A percentile compares a stretch with the other conserved stretches of the same genome.
phyloP scores from a whole-genome alignment of 1,140 invertebrate genomes.

The Samia ricini region DNA sequence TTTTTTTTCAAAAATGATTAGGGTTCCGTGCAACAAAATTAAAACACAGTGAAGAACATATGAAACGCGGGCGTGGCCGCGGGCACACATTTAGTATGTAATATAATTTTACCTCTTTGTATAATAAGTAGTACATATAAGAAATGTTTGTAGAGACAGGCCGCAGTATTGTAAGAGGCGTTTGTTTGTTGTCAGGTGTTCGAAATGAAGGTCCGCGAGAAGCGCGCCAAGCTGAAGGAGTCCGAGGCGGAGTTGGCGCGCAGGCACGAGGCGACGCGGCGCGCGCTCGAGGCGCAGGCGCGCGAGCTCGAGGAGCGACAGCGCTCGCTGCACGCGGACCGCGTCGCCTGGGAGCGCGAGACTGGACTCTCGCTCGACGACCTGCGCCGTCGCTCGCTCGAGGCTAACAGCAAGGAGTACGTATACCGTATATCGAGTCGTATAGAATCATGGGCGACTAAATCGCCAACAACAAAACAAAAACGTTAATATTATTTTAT shows the following conservation, averaged over 20 bases:
- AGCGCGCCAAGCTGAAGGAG: conserved; percentile 95
- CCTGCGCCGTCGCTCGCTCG: conserved; percentile 88
- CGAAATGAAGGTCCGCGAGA: conserved; percentile 93
- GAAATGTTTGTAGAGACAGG: too few relatives aligned
- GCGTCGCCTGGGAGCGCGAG: conserved; percentile 92
- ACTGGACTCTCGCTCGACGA: conserved; percentile 93
- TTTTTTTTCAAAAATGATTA: too few relatives aligned
- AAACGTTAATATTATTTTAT: too few relatives aligned
- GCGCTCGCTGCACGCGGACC: conserved; percentile 92
- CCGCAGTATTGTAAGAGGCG: background rate
- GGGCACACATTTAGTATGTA: too few relatives aligned
- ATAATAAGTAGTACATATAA: too few relatives aligned
- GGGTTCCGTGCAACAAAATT: too few relatives aligned
- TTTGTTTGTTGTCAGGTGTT: conserved; percentile 70
- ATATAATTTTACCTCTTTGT: too few relatives aligned
- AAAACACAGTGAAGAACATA: too few relatives aligned
- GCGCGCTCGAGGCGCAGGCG: conserved; percentile 90
- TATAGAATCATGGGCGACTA: background rate
- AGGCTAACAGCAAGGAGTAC: conserved; percentile 93
- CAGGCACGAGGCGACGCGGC: conserved; percentile 80
- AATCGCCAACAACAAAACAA: background rate
- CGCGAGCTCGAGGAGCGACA: conserved; percentile 94
- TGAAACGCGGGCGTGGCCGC: too few relatives aligned
- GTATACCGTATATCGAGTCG: conserved; percentile 46
- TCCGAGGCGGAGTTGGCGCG: conserved; percentile 89